phyloP scores from a whole-genome alignment of 2,888 invertebrate genomes.

The Oligia fasciuncula region DNA sequence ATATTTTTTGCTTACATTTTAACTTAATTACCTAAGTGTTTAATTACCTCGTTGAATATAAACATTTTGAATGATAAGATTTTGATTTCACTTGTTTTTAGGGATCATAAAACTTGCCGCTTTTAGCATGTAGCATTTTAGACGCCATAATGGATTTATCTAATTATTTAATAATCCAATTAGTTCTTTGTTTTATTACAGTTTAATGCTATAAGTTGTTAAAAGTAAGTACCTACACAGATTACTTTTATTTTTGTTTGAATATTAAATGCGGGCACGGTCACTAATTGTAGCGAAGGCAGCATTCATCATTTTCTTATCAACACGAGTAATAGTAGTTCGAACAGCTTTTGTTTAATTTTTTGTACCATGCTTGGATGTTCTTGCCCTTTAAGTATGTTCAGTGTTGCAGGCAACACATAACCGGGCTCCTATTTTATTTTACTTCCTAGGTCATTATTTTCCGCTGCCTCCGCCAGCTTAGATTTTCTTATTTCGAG shows the following conservation, averaged over 20 bases:
- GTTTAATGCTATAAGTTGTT: constrained; percentile 14
- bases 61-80: neutral
- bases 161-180: constrained; percentile 5
- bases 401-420: constrained; percentile 9
- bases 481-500: neutral
- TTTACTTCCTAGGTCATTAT: neutral
- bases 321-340: neutral
- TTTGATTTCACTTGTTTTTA: neutral
- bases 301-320: neutral
- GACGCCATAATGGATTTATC: neutral
- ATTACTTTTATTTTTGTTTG: neutral
- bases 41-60: neutral
- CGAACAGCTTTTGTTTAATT: neutral
- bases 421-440: neutral
- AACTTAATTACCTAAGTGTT: neutral
- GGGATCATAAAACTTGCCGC: neutral
- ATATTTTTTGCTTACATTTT: neutral
- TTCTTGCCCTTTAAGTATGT: neutral
- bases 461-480: no score
- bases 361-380: neutral
- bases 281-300: neutral
- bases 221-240: constrained; percentile 37
- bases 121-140: neutral
- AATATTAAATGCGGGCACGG: neutral
- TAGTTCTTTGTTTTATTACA: neutral